Evolutionary conservation across 2,113 vertebrate genomes (phyloP), one percentile per base, ranked within the genome.

Genomic region (Sinocyclocheilus anophthalmus): DNA sequence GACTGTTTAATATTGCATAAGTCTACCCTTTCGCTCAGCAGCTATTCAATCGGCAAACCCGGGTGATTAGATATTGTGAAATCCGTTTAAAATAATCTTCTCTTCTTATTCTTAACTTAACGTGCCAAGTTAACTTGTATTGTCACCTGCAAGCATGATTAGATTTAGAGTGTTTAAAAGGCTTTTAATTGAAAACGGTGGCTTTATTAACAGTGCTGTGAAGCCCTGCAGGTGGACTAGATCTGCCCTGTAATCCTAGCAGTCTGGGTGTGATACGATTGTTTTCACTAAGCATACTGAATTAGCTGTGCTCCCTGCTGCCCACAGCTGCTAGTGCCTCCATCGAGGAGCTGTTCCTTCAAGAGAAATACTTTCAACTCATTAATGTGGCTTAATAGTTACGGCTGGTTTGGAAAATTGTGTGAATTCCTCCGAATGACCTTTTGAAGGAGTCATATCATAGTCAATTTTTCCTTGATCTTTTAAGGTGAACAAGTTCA

Each of bases 181-280:
- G 72, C 53, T 72, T 69, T 77, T 87, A 88, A 88, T 90, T 88
- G 84, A 87, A 88, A 84, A 16, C 16, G 61, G 26, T 85, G 26
- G 61, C 30, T 77, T 70, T 87, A 85, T 88, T 85, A 80, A 73
- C 72, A 37, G 61, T 22, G 83, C 42, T 45, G 22, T 67, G 70
- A 81, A 37, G 76, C 89, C 81, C 85, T 81, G 48, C 72, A 89
- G 86, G 88, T 88, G 88, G 83, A 83, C 67, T 75, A 26, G 12
- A 59, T 88, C 84, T 76, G 65, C 45, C 50, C 78, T 55, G 76
- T 89, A 87, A 89, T 88, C 72, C 87, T 85, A 73, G 86, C 88
- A 82, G 87, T 75, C 50, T 42, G 70, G 22, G 63, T 1, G 63
- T 83, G 72, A 90, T 89, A 89, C 83, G 76, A 87, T 86, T 90